These are phyloP conservation scores for Bothrops alternatus DNA, from an alignment of 2,797 vertebrate genomes.

Conservation along the genomic window DNA sequence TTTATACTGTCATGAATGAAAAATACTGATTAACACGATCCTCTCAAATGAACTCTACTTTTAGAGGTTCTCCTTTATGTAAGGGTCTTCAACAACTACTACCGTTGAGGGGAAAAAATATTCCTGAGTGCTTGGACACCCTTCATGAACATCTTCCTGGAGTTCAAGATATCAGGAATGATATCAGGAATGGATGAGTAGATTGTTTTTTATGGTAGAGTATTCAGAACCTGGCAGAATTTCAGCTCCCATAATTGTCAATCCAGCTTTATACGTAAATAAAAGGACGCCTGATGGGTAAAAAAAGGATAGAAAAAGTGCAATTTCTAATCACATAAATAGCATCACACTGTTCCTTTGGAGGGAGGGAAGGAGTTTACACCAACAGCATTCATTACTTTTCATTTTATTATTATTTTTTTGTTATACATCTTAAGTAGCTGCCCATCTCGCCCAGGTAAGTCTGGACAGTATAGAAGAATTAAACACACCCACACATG, in stretches of 20 bases:
- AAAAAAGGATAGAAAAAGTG: neutral
- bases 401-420: neutral
- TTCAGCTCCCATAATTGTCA: neutral
- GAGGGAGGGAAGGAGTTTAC: neutral
- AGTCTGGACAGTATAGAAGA: neutral
- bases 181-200: neutral
- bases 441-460: neutral
- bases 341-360: neutral
- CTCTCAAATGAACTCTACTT: neutral
- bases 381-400: neutral
- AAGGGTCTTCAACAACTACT: neutral
- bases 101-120: neutral
- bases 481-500: neutral
- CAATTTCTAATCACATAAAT: neutral
- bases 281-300: neutral
- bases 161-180: neutral
- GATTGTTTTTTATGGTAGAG: neutral
- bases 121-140: neutral
- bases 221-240: neutral
- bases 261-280: neutral
- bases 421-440: neutral
- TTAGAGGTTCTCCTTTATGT: neutral
- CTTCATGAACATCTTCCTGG: neutral
- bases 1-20: neutral
- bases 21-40: neutral